Base-by-base conservation (phyloP, 1,140 invertebrate genomes). In the Stratiolaelaps scimitus region DNA sequence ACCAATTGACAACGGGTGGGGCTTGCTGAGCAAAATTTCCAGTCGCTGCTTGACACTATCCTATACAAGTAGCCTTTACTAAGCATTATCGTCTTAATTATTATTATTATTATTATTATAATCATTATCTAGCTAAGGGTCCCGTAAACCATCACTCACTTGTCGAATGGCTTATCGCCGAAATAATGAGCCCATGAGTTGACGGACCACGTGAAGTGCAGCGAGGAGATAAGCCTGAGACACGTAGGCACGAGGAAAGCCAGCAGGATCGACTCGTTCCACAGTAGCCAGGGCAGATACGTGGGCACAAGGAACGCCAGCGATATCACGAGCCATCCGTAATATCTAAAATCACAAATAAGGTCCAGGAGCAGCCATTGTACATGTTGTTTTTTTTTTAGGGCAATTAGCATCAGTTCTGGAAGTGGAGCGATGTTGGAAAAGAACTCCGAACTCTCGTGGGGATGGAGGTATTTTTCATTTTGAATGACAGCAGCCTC, bases 141-240 rank as follows among this genome's bases (percentile, higher is more conserved):
- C 10, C 34, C 4, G 34, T 10, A 6, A 40, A 40, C 4, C 5
- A 40, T n/a, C 34, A n/a, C 17, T 19, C 10, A 60, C 53, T 48
- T 47, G 76, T 97, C 92, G 74, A 96, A 98, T 0, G 93, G 92
- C 72, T 84, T 85, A 67, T 83, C 81, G 56, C 94, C 94, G 78
- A 86, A 92, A 71, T 92, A 81, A 77, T 97, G 93, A 1, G 92
- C 92, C 19, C 88, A 87, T 67, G 88, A 92, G 76, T 98, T 98
- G 0, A 97, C 92, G 44, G 92, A 78, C 92, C 92, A 97, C 1
- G 93, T 97, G 68, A 84, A 83, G 73, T 98, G 91, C 17, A 97
- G 78, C 7, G 84, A 86, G 70, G 87, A 82, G 13, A 83, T 80
- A 75, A 93, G 97, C 34, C 92, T 83, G 72, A 93, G 82, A 71